A percentile compares a stretch with the other conserved stretches of the same genome.
Conservation (phyloP, 2,888 invertebrate genomes). For the Cactoblastis cactorum region DNA sequence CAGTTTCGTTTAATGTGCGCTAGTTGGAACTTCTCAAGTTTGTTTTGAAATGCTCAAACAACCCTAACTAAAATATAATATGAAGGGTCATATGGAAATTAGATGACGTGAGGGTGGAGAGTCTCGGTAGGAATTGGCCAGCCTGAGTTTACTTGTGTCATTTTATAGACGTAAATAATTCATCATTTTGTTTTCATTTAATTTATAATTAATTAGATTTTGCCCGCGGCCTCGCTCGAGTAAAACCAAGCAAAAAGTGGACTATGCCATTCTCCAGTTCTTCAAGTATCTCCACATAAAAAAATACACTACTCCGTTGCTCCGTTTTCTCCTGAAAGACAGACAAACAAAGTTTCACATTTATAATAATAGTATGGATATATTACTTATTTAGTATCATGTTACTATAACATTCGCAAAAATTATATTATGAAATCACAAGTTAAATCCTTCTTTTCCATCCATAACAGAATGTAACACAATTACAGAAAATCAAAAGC, state of each 20-base stretch:
- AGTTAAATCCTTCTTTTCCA: background rate
- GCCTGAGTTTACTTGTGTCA: background rate
- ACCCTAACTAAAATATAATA: conserved; percentile 13
- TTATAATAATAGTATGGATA: no score
- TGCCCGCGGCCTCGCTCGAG: no score
- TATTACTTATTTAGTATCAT: no score
- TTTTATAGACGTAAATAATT: background rate
- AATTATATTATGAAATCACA: background rate
- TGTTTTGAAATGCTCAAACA: conserved; percentile 50
- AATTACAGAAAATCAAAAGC: conserved; percentile 54
- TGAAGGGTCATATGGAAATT: conserved; percentile 33
- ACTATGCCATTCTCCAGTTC: no score
- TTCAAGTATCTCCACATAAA: no score
- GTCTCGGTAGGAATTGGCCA: background rate
- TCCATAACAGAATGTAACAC: conserved; percentile 35
- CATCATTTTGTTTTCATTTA: no score
- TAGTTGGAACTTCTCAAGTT: conserved; percentile 61
- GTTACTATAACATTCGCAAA: no score
- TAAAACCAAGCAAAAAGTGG: no score
- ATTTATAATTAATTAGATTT: no score
- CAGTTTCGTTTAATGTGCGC: conserved; percentile 71
- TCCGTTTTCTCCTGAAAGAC: no score
- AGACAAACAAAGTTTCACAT: no score
- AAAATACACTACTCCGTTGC: no score
- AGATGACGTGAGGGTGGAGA: conserved; percentile 1